These are phyloP conservation scores for Pelodiscus sinensis DNA, from an alignment of 2,113 vertebrate species.

Conservation along the genomic window DNA sequence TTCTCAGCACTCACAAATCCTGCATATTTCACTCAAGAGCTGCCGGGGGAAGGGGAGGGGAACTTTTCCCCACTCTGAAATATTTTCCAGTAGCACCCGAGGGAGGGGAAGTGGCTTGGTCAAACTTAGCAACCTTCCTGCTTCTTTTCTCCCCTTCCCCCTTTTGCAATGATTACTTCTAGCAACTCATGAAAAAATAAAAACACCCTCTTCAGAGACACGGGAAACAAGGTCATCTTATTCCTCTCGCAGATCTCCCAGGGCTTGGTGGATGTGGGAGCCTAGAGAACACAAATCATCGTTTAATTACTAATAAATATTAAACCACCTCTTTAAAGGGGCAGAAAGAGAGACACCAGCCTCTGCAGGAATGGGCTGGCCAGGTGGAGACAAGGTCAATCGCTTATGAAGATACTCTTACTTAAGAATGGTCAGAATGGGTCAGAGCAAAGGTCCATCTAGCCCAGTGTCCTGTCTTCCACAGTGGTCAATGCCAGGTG, in stretches of 20 bases:
- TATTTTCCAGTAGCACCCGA: background rate
- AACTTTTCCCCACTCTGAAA: background rate
- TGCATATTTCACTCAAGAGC: background rate
- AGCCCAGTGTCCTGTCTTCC: too few species aligned
- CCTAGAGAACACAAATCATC: background rate
- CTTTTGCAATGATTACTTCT: background rate
- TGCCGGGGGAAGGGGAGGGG: background rate
- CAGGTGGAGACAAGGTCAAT: too few species aligned
- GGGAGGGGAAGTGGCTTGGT: background rate
- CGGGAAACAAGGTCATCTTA: background rate
- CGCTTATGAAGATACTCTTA: background rate
- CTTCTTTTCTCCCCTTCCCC: background rate
- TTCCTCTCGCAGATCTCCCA: background rate
- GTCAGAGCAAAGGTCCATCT: too few species aligned
- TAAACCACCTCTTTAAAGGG: background rate
- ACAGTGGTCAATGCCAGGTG: too few species aligned
- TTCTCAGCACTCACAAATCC: background rate
- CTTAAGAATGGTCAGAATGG: too few species aligned
- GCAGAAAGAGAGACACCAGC: background rate
- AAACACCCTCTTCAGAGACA: background rate
- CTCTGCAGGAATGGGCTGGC: background rate
- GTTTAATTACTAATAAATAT: conserved; percentile 14
- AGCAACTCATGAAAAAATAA: conserved; percentile 2
- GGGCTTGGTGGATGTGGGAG: background rate
- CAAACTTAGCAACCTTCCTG: background rate